Conservation (phyloP, 2,113 vertebrate species). For the Spilogale gracilis region DNA sequence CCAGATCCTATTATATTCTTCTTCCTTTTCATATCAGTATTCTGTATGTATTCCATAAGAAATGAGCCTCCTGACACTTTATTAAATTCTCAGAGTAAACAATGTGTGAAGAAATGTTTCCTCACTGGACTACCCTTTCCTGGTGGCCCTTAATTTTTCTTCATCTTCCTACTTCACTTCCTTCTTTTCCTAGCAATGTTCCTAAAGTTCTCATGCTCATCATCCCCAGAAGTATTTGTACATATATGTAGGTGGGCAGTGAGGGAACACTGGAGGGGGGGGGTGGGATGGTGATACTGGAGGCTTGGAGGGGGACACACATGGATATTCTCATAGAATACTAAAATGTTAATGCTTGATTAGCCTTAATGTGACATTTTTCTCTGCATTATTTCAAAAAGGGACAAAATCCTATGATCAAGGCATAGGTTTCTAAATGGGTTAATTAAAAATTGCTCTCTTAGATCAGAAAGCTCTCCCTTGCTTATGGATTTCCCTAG, state of each 20-base stretch:
- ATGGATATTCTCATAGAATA: background rate
- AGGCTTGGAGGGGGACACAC: background rate
- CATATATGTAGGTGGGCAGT: background rate
- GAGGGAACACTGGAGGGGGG: too few relatives aligned
- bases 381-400: background rate
- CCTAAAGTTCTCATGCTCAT: background rate
- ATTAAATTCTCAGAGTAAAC: background rate
- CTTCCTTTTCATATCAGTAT: background rate
- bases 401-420: background rate
- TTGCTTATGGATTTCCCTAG: background rate
- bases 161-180: background rate
- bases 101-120: background rate
- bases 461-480: background rate
- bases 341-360: background rate
- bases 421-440: background rate
- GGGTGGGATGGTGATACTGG: background rate
- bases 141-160: background rate
- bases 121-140: background rate
- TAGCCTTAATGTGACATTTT: background rate
- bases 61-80: background rate
- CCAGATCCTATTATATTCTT: background rate
- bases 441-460: background rate
- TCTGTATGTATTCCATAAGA: background rate
- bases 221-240: background rate
- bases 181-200: background rate